Percentiles rank a stretch among this genome's conserved stretches.
phyloP scores from a whole-genome alignment of 2,797 vertebrate genomes.

The Fistularia commersonii region DNA sequence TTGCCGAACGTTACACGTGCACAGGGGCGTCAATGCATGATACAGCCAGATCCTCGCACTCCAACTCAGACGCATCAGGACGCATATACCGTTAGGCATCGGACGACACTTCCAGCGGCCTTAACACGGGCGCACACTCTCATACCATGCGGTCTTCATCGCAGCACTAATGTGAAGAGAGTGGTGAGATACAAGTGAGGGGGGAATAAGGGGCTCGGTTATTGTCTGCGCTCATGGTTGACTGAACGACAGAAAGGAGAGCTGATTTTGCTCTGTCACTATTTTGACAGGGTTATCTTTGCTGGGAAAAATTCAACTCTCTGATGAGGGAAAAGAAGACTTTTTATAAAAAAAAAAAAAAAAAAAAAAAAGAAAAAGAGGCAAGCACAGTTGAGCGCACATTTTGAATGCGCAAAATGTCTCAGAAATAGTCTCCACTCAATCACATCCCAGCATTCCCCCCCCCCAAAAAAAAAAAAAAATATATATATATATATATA shows the following conservation, averaged over 20 bases:
- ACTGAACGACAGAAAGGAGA: slow-evolving; percentile 42
- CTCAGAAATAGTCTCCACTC: no score
- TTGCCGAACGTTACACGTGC: no score
- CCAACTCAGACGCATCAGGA: no score
- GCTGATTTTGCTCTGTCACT: slow-evolving; percentile 32
- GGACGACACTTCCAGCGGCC: slow-evolving; percentile 27
- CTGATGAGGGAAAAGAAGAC: slow-evolving; percentile 1
- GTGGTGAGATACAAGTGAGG: slow-evolving; percentile 56
- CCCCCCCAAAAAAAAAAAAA: no score
- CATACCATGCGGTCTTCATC: slow-evolving; percentile 39
- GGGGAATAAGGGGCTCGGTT: slow-evolving; percentile 45
- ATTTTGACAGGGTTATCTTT: slow-evolving; percentile 41
- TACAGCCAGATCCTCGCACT: no score
- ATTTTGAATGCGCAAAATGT: no score
- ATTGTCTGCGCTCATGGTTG: slow-evolving; percentile 52
- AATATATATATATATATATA: no score
- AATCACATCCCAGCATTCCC: no score
- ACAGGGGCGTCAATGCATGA: no score
- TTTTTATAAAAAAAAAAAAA: no score
- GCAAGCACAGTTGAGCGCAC: no score
- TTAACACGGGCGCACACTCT: slow-evolving; percentile 19
- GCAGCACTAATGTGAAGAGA: slow-evolving; percentile 60
- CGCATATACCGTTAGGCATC: slow-evolving; percentile 7
- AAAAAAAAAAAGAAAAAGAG: not conserved
- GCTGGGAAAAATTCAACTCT: slow-evolving; percentile 17